A percentile compares a stretch with the other conserved stretches of the same genome.
These are phyloP conservation scores for Trachelus stipa DNA, from an alignment of 2,888 invertebrate species.

Conservation along the genomic window DNA sequence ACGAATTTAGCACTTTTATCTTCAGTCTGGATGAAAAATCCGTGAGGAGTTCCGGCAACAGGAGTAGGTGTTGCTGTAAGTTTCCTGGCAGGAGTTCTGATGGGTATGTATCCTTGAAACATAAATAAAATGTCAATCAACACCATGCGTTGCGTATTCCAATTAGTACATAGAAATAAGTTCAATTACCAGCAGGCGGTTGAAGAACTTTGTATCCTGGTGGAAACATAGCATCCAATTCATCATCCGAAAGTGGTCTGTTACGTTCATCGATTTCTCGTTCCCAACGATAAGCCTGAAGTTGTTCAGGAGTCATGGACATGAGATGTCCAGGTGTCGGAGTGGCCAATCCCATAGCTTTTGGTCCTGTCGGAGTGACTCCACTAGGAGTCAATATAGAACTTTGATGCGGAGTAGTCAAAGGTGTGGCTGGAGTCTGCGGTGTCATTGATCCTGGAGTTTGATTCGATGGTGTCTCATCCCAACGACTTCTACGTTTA, in stretches of 20 bases:
- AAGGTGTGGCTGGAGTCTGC: slow-evolving; percentile 84
- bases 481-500: slow-evolving; percentile 97
- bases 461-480: slow-evolving; percentile 91
- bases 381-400: slow-evolving; percentile 74
- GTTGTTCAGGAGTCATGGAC: slow-evolving; percentile 99
- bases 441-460: slow-evolving; percentile 76
- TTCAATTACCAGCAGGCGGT: slow-evolving; percentile 83
- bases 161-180: neutral
- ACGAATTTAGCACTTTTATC: slow-evolving; percentile 88
- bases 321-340: slow-evolving; percentile 96
- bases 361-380: slow-evolving; percentile 86
- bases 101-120: slow-evolving; percentile 85
- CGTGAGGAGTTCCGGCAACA: slow-evolving; percentile 89
- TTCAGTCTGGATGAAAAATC: slow-evolving; percentile 95
- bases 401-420: slow-evolving; percentile 79
- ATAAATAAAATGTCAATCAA: neutral
- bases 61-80: slow-evolving; percentile 99
- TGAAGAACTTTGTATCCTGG: slow-evolving; percentile 97
- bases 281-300: slow-evolving; percentile 98
- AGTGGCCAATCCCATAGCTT: slow-evolving; percentile 99
- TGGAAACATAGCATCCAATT: slow-evolving; percentile 97
- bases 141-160: neutral
- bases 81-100: slow-evolving; percentile 97
- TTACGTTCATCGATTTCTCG: slow-evolving; percentile 99
- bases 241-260: slow-evolving; percentile 95